phyloP scores from a whole-genome alignment of 2,888 invertebrate genomes.

The Timandra comae region DNA sequence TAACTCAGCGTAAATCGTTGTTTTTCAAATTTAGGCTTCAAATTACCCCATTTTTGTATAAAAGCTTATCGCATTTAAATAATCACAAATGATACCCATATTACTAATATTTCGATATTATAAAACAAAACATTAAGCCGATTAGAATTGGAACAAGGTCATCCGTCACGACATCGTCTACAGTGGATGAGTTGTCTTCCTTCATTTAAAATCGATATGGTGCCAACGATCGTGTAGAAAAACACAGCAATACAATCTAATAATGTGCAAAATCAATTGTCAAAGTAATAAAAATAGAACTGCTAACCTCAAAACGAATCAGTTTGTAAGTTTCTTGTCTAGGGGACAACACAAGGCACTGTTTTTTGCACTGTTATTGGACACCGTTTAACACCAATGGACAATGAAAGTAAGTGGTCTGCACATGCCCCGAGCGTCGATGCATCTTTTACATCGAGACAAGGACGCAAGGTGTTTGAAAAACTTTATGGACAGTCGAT shows the following conservation, averaged over 20 bases:
- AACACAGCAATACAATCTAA: conserved; percentile 31
- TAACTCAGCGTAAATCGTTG: too few relatives aligned
- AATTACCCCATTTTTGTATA: too few relatives aligned
- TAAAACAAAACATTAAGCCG: conserved; percentile 2
- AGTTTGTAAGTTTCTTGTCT: conserved; percentile 47
- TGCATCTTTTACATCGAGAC: conserved; percentile 45
- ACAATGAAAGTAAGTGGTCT: conserved; percentile 30
- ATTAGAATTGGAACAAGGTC: conserved; percentile 65
- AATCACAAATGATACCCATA: too few relatives aligned
- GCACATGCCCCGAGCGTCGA: conserved; percentile 43
- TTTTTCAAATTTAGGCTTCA: too few relatives aligned
- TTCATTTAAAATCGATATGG: conserved; percentile 64
- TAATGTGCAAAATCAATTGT: conserved; percentile 21
- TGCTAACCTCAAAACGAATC: conserved; percentile 55
- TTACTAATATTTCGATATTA: too few relatives aligned
- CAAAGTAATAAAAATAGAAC: conserved; percentile 13
- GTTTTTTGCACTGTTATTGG: conserved; percentile 24
- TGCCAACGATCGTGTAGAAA: conserved; percentile 35
- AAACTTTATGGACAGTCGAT: conserved; percentile 1
- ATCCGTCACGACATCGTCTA: conserved; percentile 39
- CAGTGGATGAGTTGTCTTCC: conserved; percentile 50
- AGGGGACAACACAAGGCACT: conserved; percentile 15
- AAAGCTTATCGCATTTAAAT: too few relatives aligned
- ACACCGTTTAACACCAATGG: conserved; percentile 39
- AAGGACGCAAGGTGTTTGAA: conserved; percentile 2